Conservation (phyloP, 2,888 invertebrate genomes). For the Augiades crinisus region DNA sequence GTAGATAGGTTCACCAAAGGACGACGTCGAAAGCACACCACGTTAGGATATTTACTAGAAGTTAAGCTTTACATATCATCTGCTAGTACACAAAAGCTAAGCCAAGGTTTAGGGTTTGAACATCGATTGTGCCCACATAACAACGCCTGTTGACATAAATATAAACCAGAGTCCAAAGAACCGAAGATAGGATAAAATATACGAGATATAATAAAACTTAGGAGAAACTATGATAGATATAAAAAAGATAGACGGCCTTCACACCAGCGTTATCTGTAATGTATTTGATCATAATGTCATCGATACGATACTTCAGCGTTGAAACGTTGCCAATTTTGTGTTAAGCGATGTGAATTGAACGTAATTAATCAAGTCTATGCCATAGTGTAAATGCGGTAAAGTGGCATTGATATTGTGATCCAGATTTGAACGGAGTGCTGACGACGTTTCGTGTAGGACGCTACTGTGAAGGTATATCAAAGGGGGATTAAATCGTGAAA, state of each 20-base stretch:
- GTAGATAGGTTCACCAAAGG: slow-evolving; percentile 31
- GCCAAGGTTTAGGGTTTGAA: slow-evolving; percentile 54
- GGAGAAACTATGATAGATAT: neutral
- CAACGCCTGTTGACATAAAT: slow-evolving; percentile 45
- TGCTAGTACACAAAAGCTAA: slow-evolving; percentile 64
- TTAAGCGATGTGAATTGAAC: neutral
- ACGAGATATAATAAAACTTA: neutral
- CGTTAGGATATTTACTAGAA: slow-evolving; percentile 41
- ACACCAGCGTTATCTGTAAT: neutral
- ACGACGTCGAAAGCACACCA: slow-evolving; percentile 52
- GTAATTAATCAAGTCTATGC: neutral
- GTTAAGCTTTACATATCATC: slow-evolving; percentile 33
- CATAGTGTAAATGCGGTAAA: neutral
- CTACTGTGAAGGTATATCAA: slow-evolving; percentile 5
- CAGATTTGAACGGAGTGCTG: neutral
- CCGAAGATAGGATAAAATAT: slow-evolving; percentile 32
- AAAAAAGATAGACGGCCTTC: neutral
- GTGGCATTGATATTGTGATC: neutral
- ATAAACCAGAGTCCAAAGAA: slow-evolving; percentile 61
- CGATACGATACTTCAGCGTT: neutral
- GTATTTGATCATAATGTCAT: neutral
- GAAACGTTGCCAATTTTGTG: neutral
- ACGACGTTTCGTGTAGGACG: neutral
- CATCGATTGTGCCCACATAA: slow-evolving; percentile 62
- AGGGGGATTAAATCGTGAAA: neutral